Base-by-base conservation (phyloP, 2,113 vertebrate species). In the Condylura cristata region DNA sequence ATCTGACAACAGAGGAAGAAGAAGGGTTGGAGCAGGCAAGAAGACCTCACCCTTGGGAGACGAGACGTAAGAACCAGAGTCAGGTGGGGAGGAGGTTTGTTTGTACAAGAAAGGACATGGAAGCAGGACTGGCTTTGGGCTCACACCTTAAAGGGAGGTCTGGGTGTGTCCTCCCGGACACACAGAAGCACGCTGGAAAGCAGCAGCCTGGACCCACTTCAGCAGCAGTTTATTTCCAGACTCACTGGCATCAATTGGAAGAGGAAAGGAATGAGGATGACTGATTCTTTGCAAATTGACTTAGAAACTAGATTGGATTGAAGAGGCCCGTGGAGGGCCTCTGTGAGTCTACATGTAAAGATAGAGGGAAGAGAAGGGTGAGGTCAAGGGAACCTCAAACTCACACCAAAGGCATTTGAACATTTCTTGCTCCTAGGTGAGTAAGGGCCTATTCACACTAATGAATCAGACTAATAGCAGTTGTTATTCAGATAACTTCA, bases 401-500 rank as follows among this genome's bases (percentile, higher is more conserved):
- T 4, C 61, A 78, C 37, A 14, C 30, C 46, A 34, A 94, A 80
- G 17, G 46, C 46, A 2, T 17, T 13, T 18, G 39, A 86, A 44
- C 39, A 56, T 74, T 83, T 82, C 86, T 76, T 58, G 39, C 14
- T 94, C 10, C 13, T 60, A 65, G 56, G 82, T 51, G 84, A 9
- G 12, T 13, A 3, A 89, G 5, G 17, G 58, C 66, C 3, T 37
- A 14, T 86, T 91, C 82, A 65, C 53, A 60, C n/a, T 20, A 60
- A 76, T 28, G 65, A 84, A 76, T 74, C 48, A 61, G 53, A 79
- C 65, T 86, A 94, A 76, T 66, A 90, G 44, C 26, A 48, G 70
- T 28, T 86, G 61, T 66, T 18, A 6, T 74, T 84, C 48, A 34
- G 58, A 48, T 61, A 51, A 10, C 60, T 91, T 80, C 86, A 46